phyloP scores from a whole-genome alignment of 2,888 invertebrate genomes.

The Cheilosia soror region DNA sequence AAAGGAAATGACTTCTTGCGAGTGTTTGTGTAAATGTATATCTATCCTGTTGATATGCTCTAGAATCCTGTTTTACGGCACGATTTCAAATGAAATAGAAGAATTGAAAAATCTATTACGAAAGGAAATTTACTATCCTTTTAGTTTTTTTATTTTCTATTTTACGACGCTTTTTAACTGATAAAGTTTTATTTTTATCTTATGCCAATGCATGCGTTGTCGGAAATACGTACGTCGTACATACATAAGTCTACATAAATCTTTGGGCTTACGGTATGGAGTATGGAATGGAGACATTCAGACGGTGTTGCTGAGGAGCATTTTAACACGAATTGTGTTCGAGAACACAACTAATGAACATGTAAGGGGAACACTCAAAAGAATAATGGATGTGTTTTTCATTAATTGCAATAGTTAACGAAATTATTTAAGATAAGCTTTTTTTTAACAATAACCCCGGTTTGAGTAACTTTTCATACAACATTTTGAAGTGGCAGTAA shows the following conservation, averaged over 20 bases:
- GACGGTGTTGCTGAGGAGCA: not conserved
- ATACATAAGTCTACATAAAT: not conserved
- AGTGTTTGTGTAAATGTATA: not conserved
- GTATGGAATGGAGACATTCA: too few species aligned
- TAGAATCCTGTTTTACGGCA: constrained; percentile 17
- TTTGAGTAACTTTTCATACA: too few species aligned
- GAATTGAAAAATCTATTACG: constrained; percentile 17
- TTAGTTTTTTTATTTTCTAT: constrained; percentile 18
- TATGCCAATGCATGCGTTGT: not conserved
- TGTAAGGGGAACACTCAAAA: not conserved
- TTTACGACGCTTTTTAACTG: constrained; percentile 6
- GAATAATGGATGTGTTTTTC: not conserved
- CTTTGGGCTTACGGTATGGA: not conserved
- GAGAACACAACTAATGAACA: not conserved
- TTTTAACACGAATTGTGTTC: not conserved
- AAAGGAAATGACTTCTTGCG: constrained; percentile 1
- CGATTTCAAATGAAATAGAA: constrained; percentile 12
- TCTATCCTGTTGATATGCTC: constrained; percentile 17
- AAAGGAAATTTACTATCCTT: constrained; percentile 23
- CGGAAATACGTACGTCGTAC: too few species aligned
- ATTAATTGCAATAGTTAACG: too few species aligned
- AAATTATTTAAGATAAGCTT: too few species aligned
- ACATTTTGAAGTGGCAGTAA: too few species aligned
- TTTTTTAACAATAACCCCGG: too few species aligned
- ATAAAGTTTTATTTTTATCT: constrained; percentile 3